Base-by-base conservation (phyloP, 2,113 vertebrate species). In the Channa maculata region DNA sequence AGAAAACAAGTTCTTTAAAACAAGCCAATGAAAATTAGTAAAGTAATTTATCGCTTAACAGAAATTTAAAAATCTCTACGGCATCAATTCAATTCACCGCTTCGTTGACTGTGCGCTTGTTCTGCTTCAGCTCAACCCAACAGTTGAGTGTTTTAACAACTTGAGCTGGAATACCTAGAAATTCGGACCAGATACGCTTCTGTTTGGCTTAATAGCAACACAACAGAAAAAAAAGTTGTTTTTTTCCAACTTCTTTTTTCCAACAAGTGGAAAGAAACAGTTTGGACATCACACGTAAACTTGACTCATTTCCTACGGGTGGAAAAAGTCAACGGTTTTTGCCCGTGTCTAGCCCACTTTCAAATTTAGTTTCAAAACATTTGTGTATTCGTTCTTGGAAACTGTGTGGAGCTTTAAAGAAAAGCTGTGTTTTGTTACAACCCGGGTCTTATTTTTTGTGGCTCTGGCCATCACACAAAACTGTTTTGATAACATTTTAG, bases 401-500 rank as follows among this genome's bases (percentile, higher is more conserved):
- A 33, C 37, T 0, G 10, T 10, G 41, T 41, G 48, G n/a, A 9
- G 9, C 33, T 59, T 61, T 50, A 24, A 14, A 66, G 50, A 34
- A 67, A 70, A 10, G 24, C 49, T 12, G 49, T 0, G 59, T 38
- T 69, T 51, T 75, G 38, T 9, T 60, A 59, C 51, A 59, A 51
- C 36, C 52, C 36, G 44, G 49, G 41, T 72, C 38, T 59, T 33
- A 59, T 69, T 71, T 71, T 60, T 80, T 62, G 36, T 64, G 33
- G 14, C 3, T 48, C 36, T 59, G 33, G 9, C 3, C 59, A 41
- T 65, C 49, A 39, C 52, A 52, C 50, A 8, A 8, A 11, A 62
- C 44, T 80, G 75, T 79, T 72, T 4, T 75, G 61, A 64, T 67
- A 53, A 82, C 78, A 75, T 46, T 50, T 65, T 43, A 41, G 13